Percentiles rank a stretch among this genome's conserved stretches.
Conservation (phyloP, 2,797 vertebrate genomes). For the Sebastes flavidus region DNA sequence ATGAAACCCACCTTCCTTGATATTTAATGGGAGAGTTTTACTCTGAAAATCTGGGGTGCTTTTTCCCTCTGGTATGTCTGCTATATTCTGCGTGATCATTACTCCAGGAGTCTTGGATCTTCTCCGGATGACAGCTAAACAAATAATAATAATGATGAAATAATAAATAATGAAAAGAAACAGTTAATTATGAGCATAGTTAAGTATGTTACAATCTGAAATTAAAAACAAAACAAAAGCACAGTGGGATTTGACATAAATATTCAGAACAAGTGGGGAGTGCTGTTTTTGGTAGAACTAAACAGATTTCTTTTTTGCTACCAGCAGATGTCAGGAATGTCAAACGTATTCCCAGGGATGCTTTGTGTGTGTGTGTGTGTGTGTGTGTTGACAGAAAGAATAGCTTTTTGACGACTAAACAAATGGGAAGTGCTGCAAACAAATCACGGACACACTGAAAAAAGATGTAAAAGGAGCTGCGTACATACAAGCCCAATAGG, state of each 20-base stretch:
- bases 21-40: conserved; percentile 79
- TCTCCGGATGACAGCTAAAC: conserved; percentile 69
- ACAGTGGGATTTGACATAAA: not conserved
- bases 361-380: not conserved
- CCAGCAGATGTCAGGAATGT: conserved; percentile 73
- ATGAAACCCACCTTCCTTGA: conserved; percentile 83
- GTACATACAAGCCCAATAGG: too few species aligned
- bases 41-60: conserved; percentile 85
- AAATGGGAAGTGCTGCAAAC: not conserved
- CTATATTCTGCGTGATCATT: conserved; percentile 79
- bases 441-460: not conserved
- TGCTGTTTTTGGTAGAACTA: not conserved
- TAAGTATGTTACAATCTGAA: not conserved
- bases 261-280: not conserved
- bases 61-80: conserved; percentile 83
- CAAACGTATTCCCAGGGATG: conserved; percentile 11
- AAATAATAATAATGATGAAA: not conserved
- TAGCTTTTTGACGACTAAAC: not conserved
- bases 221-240: not conserved
- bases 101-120: conserved; percentile 85
- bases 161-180: too few species aligned
- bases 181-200: not conserved
- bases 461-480: not conserved
- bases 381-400: not conserved
- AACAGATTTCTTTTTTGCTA: not conserved